Base-by-base conservation (phyloP, 1,140 invertebrate species). In the Zaprionus taronus region DNA sequence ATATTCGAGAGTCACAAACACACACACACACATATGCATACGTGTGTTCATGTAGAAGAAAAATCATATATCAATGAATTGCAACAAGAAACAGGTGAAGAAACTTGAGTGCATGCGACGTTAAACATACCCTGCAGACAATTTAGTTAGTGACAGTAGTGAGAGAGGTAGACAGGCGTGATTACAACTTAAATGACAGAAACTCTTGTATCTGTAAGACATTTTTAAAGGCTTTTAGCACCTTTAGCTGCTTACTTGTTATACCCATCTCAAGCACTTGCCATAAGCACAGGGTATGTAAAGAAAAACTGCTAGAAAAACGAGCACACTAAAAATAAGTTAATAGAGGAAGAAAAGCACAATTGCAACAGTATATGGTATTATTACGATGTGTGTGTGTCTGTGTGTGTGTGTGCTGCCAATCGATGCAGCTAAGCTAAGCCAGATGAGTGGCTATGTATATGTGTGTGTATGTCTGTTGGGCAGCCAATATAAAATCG, bases 1-100 rank as follows among this genome's bases (percentile, higher is more conserved):
- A 69, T 78, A 72, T 80, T 75, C 51, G 68, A 41, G 28, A 65
- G 12, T 49, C 28, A 36, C 47, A 49, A 47, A 38, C 34, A 55
- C 34, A 65, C 60, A 55, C 60, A 55, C 28, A 64, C 53, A 31
- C 7, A 34, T 41, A 51, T 47, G 2, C 41, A 41, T 6, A 17
- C 41, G 2, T 17, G n/a, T 44, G n/a, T 17, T 5, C 15, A 17
- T 44, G 41, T 44, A 15, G 9, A 11, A 55, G 14, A 55, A 70
- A 60, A 71, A 36, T 55, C 60, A 55, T 56, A 62, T 67, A 72
- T 57, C 81, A 74, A 74, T 68, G 71, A 73, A 73, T 74, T 34
- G 44, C 65, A 65, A 49, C 17, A 72, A 58, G 53, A 63, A 67
- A 51, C 49, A 51, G 15, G n/a, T 3, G 6, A 14, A 6, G 5